Conservation (phyloP, 1,140 invertebrate species). For the Elymnias hypermnestra region DNA sequence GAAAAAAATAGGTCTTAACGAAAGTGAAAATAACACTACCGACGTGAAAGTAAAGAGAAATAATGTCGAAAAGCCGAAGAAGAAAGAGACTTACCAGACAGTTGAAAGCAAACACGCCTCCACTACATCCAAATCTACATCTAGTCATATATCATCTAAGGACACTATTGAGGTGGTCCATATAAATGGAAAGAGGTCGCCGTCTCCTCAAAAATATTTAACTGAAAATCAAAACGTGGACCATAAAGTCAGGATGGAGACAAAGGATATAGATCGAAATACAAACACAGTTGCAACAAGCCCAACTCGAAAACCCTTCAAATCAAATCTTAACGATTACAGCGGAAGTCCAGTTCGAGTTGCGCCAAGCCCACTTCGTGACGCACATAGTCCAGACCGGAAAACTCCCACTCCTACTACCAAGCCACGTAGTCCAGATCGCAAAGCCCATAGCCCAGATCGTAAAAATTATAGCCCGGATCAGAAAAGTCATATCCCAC, state of each 20-base stretch:
- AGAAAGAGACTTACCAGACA: slow-evolving; percentile 25
- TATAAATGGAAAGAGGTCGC: slow-evolving; percentile 47
- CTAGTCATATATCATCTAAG: slow-evolving; percentile 38
- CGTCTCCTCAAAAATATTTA: slow-evolving; percentile 46
- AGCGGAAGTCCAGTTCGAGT: no score
- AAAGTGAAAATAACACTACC: slow-evolving; percentile 38
- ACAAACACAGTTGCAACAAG: slow-evolving; percentile 1
- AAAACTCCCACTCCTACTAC: no score
- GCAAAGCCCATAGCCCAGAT: no score
- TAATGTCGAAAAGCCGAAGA: slow-evolving; percentile 21
- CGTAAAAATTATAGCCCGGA: no score
- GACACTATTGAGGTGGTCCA: slow-evolving; percentile 43
- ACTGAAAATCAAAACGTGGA: slow-evolving; percentile 13
- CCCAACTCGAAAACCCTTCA: slow-evolving; percentile 3
- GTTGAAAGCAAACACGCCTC: slow-evolving; percentile 26
- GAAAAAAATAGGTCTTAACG: slow-evolving; percentile 65
- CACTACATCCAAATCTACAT: slow-evolving; percentile 18
- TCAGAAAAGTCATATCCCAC: no score
- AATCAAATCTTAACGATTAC: slow-evolving; percentile 5
- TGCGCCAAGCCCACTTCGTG: no score
- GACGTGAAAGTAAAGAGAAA: slow-evolving; percentile 17
- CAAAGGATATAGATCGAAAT: no score
- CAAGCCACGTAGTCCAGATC: no score
- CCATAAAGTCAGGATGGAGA: no score
- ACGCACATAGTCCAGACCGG: no score